phyloP scores from a whole-genome alignment of 2,113 vertebrate genomes.

The Mobula hypostoma region DNA sequence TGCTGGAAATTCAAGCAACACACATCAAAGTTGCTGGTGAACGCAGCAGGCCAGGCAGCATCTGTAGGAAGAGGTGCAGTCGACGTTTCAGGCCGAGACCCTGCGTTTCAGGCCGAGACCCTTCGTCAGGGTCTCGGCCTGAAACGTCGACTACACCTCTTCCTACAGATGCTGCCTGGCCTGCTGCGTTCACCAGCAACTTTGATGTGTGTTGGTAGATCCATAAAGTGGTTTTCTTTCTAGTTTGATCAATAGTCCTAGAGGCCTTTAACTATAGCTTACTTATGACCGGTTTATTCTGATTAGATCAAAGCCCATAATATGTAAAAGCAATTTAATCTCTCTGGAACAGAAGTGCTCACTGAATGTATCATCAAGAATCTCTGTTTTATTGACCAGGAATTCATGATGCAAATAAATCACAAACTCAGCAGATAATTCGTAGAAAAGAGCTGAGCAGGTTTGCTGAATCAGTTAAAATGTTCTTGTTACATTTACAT shows the following conservation, averaged over 20 bases:
- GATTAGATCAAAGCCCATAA: neutral
- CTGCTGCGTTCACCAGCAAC: no score
- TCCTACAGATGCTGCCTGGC: no score
- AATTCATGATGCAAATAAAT: neutral
- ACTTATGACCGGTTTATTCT: neutral
- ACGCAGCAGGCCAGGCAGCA: no score
- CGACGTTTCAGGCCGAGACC: no score
- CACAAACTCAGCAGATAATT: neutral
- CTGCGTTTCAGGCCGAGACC: no score
- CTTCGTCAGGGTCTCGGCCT: no score
- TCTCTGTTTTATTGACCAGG: neutral
- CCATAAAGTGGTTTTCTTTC: neutral
- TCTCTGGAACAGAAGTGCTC: neutral
- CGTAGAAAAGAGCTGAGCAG: neutral
- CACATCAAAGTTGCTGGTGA: no score
- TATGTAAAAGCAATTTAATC: neutral
- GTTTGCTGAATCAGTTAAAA: neutral
- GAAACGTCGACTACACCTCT: no score
- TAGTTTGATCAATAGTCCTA: neutral
- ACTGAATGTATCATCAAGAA: neutral
- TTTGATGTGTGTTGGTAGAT: neutral
- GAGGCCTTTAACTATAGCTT: neutral
- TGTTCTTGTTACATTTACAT: neutral
- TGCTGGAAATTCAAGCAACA: no score
- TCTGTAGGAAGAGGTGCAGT: no score